phyloP scores from a whole-genome alignment of 2,113 vertebrate genomes.

The Pholis gunnellus region DNA sequence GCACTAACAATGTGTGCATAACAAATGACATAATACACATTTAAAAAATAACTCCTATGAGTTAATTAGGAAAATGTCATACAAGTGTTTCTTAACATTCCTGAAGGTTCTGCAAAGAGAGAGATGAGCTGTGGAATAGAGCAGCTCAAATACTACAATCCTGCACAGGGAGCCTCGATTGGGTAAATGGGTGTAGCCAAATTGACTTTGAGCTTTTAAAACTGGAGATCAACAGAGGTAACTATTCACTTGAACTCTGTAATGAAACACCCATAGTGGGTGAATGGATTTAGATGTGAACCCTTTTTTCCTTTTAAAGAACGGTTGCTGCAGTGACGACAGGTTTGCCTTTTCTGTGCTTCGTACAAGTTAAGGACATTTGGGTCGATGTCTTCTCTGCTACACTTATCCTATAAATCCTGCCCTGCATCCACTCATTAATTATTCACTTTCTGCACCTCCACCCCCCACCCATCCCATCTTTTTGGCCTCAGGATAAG shows the following conservation, averaged over 20 bases:
- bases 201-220: slow-evolving; percentile 20
- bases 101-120: background rate
- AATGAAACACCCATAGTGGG: slow-evolving; percentile 2
- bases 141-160: background rate
- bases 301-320: slow-evolving; percentile 8
- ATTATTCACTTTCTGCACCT: slow-evolving; percentile 37
- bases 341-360: slow-evolving; percentile 2
- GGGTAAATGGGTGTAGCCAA: slow-evolving; percentile 7
- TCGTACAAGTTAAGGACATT: slow-evolving; percentile 36
- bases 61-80: background rate
- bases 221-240: background rate
- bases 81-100: background rate
- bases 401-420: slow-evolving; percentile 47
- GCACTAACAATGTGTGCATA: too few species aligned
- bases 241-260: slow-evolving; percentile 25
- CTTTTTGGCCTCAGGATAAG: slow-evolving; percentile 25
- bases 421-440: slow-evolving; percentile 39
- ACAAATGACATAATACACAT: background rate
- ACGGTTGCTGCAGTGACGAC: slow-evolving; percentile 1
- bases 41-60: background rate
- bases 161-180: background rate
- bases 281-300: slow-evolving; percentile 5
- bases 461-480: background rate
- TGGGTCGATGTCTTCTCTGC: slow-evolving; percentile 19
- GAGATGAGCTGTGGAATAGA: background rate